A percentile compares a stretch with the other conserved stretches of the same genome.
Evolutionary conservation across 2,797 vertebrate genomes (phyloP).

Genomic region (Dromococcyx pavoninus): DNA sequence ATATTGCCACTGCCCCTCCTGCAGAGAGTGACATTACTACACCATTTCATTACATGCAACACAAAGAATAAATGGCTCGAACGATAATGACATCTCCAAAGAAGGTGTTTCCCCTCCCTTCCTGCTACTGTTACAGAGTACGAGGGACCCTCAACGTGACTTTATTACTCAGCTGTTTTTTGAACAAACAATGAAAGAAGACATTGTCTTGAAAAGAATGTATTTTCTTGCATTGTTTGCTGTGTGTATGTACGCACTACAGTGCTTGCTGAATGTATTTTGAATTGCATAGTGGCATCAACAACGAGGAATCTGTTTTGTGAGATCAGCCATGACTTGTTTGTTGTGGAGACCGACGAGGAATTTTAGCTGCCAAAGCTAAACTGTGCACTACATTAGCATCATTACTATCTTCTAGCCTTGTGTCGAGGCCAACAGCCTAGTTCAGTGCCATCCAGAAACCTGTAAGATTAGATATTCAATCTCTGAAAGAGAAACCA

Average conservation of each 20-base stretch:
- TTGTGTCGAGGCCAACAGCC: not conserved
- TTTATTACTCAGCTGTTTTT: not conserved
- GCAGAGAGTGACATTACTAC: not conserved
- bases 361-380: not conserved
- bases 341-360: not conserved
- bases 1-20: not conserved
- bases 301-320: not conserved
- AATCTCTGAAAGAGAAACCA: not conserved
- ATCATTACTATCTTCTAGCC: not conserved
- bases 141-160: not conserved
- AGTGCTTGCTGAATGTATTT: not conserved
- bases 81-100: not conserved
- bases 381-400: not conserved
- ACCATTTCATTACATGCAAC: not conserved
- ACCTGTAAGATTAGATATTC: not conserved
- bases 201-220: not conserved
- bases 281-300: not conserved
- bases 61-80: conserved; percentile 23
- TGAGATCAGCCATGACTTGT: not conserved
- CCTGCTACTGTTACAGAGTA: not conserved
- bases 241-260: not conserved
- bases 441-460: not conserved
- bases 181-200: conserved; percentile 15
- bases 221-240: not conserved
- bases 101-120: not conserved